Base-by-base conservation (phyloP, 2,113 vertebrate species). In the Mormyrus iriodes region DNA sequence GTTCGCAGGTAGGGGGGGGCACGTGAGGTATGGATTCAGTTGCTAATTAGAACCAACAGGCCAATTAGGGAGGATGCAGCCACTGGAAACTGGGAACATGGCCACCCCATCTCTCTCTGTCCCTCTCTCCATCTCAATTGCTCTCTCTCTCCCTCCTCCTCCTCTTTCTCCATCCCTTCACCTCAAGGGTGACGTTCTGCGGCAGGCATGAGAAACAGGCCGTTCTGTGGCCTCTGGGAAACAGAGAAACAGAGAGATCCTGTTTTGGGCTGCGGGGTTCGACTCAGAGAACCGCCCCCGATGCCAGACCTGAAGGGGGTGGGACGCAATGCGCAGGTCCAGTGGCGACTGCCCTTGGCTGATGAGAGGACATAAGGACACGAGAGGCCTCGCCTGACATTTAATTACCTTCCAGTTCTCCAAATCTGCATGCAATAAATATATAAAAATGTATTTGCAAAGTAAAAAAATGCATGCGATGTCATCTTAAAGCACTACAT, bases 21-120 rank as follows among this genome's bases (percentile, higher is more conserved):
- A 27, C 51, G 10, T 85, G 48, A 86, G 48, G 17, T 8, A 42
- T 10, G 27, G 88, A 90, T 49, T 89, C 91, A 84, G 85, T 0
- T 55, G 91, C 52, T 88, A 44, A 89, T 42, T 48, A 15, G 19
- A 35, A 55, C 48, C 85, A 90, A 89, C 85, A 86, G 85, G 46
- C 85, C 90, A 53, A 88, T 89, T 86, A 90, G n/a, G 44, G 12
- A 21, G 31, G 31, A 48, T 24, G 82, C 19, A n/a, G 42, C 82
- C 19, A 46, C 82, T 46, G 35, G 44, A 48, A 10, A n/a, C 1
- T 83, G 10, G 10, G 27, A 15, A 2, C 2, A 1, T 0, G 58
- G 24, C 24, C 1, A 0, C 76, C 2, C 42, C 44, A 8, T 0
- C 19, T 3, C 24, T 9, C 52, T 15, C 52, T 53, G 52, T 53